Evolutionary conservation across 30 jellyfish, hydroid and myxozoan genomes (phyloP), one percentile per base, ranked within the genome.

Genomic region (Pseudorhiza aurosa): DNA sequence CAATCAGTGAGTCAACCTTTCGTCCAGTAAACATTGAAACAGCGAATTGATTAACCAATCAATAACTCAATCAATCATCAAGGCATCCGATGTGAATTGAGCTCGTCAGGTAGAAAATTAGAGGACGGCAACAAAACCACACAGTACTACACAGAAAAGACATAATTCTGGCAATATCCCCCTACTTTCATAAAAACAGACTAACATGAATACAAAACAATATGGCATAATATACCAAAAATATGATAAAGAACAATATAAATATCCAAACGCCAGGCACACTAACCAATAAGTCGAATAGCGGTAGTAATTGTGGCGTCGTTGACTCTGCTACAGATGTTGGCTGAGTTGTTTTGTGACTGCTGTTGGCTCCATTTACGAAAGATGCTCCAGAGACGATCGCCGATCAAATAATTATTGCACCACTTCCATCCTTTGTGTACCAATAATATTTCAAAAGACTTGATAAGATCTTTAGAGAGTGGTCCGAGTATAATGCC

Each of bases 401-500:
- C 91, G 1, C 65, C 68, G 19, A 80, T 50, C 75, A 80, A 50
- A 53, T 51, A 63, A 51, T 80, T 67, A 39, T 80, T 65, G 56
- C 91, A 80, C 91, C 91, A 80, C 15, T 63, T 70, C 91, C 91
- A 80, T 4, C 91, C 91, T 70, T 62, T 65, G 47, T 80, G 84
- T 26, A 37, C 40, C 42, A 80, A 22, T 37, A 80, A 15, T 10
- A 80, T 19, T 26, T 63, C 77, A 21, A 80, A 40, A 0, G 91
- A 46, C 21, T 49, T 67, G 2, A 51, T 27, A 17, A 80, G 28
- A 22, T 63, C 91, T 4, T 30, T 62, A 0, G 57, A 83, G 6
- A 10, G 29, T 1, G 83, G 30, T 25, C 76, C 84, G 9, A 73
- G 58, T 25, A 73, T 17, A 15, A 50, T 65, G 3, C 22, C 40